These are phyloP conservation scores for Isurus oxyrinchus DNA, from an alignment of 2,113 vertebrate genomes.

Conservation along the genomic window DNA sequence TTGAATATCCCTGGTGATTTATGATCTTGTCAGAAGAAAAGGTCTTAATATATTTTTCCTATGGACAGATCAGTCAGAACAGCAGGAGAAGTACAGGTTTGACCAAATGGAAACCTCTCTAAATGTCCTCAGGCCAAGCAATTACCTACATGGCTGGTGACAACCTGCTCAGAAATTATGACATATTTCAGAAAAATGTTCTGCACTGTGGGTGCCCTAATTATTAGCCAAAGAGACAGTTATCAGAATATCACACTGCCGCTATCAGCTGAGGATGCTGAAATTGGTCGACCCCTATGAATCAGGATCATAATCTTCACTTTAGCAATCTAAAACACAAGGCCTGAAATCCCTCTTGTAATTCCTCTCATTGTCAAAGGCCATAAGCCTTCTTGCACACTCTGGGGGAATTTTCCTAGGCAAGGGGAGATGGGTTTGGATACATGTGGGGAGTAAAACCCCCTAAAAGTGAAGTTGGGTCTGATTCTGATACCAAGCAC, in stretches of 20 bases:
- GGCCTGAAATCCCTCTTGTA: neutral
- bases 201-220: neutral
- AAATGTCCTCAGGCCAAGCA: neutral
- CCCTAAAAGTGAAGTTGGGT: too few relatives aligned
- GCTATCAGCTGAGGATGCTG: neutral
- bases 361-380: neutral
- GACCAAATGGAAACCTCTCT: neutral
- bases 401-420: neutral
- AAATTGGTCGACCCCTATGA: neutral
- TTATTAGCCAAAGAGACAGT: neutral
- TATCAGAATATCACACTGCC: neutral
- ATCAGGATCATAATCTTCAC: neutral
- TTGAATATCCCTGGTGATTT: conserved; percentile 3
- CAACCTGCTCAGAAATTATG: neutral
- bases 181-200: neutral
- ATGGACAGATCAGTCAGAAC: neutral
- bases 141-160: neutral
- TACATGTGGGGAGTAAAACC: too few relatives aligned
- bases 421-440: too few relatives aligned
- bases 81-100: neutral
- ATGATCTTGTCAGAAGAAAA: neutral
- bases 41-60: neutral
- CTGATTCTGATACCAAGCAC: too few relatives aligned
- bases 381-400: neutral
- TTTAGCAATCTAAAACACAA: neutral